phyloP scores from a whole-genome alignment of 92 coral and sea anemone species.

The Epizoanthus illoricatus region DNA sequence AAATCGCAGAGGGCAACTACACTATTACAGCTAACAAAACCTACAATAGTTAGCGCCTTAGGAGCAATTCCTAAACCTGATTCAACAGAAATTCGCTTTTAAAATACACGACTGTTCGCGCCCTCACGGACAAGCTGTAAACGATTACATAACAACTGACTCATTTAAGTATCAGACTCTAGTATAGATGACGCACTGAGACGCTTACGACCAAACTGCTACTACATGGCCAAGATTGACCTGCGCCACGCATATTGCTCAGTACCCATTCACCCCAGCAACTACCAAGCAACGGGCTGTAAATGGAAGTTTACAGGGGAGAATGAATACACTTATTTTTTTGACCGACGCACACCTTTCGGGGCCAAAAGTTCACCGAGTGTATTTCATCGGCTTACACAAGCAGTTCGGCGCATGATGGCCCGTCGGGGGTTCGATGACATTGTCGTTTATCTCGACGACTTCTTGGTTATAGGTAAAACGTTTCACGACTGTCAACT shows the following conservation, averaged over 20 bases:
- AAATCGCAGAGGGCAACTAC: conserved; percentile 46
- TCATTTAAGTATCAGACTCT: conserved; percentile 34
- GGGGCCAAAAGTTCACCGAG: conserved; percentile 22
- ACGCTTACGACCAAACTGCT: conserved; percentile 4
- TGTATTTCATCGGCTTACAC: too few species aligned
- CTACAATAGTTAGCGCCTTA: conserved; percentile 48
- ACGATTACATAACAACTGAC: conserved; percentile 36
- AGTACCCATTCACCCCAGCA: conserved; percentile 37
- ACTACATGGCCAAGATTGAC: conserved; percentile 41
- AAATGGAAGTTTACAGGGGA: conserved; percentile 40
- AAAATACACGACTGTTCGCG: conserved; percentile 54
- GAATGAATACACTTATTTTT: conserved; percentile 28
- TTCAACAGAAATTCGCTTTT: conserved; percentile 28
- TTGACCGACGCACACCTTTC: neutral
- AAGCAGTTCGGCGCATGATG: too few species aligned
- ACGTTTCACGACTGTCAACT: too few species aligned
- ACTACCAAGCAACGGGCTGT: conserved; percentile 30
- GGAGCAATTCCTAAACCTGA: conserved; percentile 58
- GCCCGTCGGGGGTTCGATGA: too few species aligned
- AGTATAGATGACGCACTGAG: conserved; percentile 36
- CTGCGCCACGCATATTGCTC: conserved; percentile 40
- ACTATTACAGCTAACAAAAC: conserved; percentile 37
- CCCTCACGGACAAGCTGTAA: conserved; percentile 45
- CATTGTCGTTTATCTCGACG: too few species aligned
- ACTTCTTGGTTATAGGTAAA: too few species aligned